These are phyloP conservation scores for Tromatobia lineatoria DNA, from an alignment of 2,888 invertebrate species.

Conservation along the genomic window DNA sequence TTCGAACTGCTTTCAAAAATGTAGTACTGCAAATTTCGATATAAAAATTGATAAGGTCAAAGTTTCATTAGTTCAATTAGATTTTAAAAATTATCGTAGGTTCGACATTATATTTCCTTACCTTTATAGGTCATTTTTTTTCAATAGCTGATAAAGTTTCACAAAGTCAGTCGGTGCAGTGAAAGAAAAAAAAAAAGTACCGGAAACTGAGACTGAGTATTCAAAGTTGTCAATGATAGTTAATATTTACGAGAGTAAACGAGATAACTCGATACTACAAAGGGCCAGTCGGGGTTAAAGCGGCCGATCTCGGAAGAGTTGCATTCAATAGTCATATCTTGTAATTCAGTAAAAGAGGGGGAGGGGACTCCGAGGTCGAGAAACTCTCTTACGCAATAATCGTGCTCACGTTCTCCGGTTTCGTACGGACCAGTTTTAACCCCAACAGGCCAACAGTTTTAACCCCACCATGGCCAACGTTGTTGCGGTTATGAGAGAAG, in stretches of 20 bases:
- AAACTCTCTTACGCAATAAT: conserved; percentile 39
- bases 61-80: too few relatives aligned
- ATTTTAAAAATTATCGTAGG: too few relatives aligned
- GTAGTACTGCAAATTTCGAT: too few relatives aligned
- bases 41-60: too few relatives aligned
- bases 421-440: conserved; percentile 35
- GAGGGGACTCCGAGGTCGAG: conserved; percentile 23
- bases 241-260: background rate
- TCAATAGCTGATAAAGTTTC: too few relatives aligned
- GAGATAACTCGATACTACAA: conserved; percentile 26
- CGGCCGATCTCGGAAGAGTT: conserved; percentile 12
- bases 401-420: conserved; percentile 11
- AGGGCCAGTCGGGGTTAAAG: conserved; percentile 3
- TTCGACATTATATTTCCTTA: background rate
- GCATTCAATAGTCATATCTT: conserved; percentile 12
- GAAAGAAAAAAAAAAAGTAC: background rate
- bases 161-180: background rate
- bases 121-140: too few relatives aligned
- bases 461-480: background rate
- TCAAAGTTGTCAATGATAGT: conserved; percentile 5
- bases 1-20: too few relatives aligned
- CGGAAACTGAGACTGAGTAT: background rate
- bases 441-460: conserved; percentile 10
- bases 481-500: conserved; percentile 30
- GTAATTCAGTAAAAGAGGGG: background rate